Percentiles rank a stretch among this genome's conserved stretches.
These are phyloP conservation scores for Coenonympha arcania DNA, from an alignment of 2,888 invertebrate genomes.

Conservation along the genomic window DNA sequence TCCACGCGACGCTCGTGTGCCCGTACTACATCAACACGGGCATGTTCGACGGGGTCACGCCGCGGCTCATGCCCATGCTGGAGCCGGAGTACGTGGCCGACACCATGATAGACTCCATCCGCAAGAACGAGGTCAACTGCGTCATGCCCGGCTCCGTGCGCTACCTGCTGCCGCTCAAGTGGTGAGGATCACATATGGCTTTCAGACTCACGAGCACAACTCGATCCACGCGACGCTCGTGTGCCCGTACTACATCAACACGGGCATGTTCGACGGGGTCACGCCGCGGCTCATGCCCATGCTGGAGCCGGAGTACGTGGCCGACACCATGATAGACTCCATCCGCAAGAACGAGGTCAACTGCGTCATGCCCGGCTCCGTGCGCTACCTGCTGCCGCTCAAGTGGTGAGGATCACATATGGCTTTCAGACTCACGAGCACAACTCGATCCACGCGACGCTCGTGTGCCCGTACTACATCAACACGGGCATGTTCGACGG, in stretches of 20 bases:
- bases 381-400: conserved; percentile 81
- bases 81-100: conserved; percentile 91
- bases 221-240: conserved; percentile 89
- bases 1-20: conserved; percentile 90
- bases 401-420: conserved; percentile 78
- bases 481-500: conserved; percentile 99
- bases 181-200: conserved; percentile 64
- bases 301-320: conserved; percentile 90
- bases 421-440: conserved; percentile 67
- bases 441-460: conserved; percentile 84
- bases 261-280: conserved; percentile 97
- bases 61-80: conserved; percentile 85
- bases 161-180: conserved; percentile 83
- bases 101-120: conserved; percentile 85
- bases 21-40: conserved; percentile 97
- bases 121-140: conserved; percentile 84
- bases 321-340: conserved; percentile 85
- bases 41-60: conserved; percentile 95
- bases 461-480: conserved; percentile 95
- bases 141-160: conserved; percentile 85
- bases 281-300: conserved; percentile 85
- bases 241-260: conserved; percentile 96
- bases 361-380: conserved; percentile 85
- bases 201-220: conserved; percentile 79
- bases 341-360: conserved; percentile 85